Percentiles rank a stretch among this genome's conserved stretches.
Conservation (phyloP, 92 coral and sea anemone species). For the Epizoanthus illoricatus region DNA sequence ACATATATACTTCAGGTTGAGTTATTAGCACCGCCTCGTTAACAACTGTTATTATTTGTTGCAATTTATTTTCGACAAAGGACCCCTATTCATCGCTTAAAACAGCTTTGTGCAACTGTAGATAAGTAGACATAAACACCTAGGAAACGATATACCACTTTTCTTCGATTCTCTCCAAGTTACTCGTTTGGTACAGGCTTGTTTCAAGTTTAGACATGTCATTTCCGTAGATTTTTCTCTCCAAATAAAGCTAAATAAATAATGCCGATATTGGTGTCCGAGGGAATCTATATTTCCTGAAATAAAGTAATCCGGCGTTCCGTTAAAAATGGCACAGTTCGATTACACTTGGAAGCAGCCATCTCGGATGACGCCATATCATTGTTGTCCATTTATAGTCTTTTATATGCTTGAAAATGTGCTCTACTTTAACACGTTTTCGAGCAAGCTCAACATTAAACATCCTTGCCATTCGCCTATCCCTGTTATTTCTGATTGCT, state of each 20-base stretch:
- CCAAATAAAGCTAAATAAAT: background rate
- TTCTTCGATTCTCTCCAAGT: no score
- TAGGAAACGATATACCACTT: no score
- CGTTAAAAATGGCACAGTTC: background rate
- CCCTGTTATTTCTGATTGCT: constrained; percentile 10
- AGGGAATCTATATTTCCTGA: background rate
- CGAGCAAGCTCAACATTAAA: background rate
- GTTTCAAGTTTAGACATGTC: no score
- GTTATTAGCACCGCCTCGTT: no score
- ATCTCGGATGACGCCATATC: background rate
- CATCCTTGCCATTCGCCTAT: background rate
- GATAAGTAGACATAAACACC: no score
- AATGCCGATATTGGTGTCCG: background rate
- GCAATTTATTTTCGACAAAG: no score
- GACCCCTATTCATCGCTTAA: no score
- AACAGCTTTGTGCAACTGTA: background rate
- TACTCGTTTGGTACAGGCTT: no score
- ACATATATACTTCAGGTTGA: no score
- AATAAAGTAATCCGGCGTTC: background rate
- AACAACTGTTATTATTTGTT: no score
- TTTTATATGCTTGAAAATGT: background rate
- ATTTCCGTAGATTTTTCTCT: background rate
- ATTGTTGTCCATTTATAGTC: background rate
- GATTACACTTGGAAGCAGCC: background rate
- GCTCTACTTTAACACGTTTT: background rate